A percentile compares a stretch with the other conserved stretches of the same genome.
These are phyloP conservation scores for Limnothrissa miodon DNA, from an alignment of 2,113 vertebrate genomes.

Conservation along the genomic window DNA sequence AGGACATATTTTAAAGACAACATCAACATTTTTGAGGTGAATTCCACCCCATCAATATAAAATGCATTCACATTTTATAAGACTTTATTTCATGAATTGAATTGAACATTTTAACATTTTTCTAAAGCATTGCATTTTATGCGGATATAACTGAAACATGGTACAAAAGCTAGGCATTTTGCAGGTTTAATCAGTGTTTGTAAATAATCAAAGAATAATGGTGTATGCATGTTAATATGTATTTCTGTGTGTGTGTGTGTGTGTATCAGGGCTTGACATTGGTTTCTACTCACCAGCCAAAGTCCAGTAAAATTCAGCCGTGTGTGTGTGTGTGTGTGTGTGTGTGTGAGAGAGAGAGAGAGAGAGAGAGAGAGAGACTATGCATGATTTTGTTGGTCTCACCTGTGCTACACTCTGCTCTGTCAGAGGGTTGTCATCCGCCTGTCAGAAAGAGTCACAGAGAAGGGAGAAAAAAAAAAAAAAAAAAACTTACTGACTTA, in stretches of 20 bases:
- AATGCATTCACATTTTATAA: too few species aligned
- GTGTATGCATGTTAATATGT: too few species aligned
- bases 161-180: neutral
- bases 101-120: too few species aligned
- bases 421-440: constrained; percentile 11
- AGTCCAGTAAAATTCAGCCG: too few species aligned
- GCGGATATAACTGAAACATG: neutral
- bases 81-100: too few species aligned
- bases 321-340: neutral
- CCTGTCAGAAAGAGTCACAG: neutral
- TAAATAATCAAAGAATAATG: neutral
- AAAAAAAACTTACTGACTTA: neutral
- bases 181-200: neutral
- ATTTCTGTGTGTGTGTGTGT: neutral
- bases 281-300: too few species aligned
- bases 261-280: neutral
- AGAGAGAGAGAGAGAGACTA: too few species aligned
- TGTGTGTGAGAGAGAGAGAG: too few species aligned
- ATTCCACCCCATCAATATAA: too few species aligned
- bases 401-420: constrained; percentile 1
- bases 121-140: neutral
- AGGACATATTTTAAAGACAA: too few species aligned
- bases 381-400: neutral
- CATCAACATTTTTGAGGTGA: too few species aligned
- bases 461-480: constrained; percentile 18